Evolutionary conservation across 2,888 invertebrate species (phyloP), one percentile per base, ranked within the genome.

Genomic region (Ornithoptera alexandrae): DNA sequence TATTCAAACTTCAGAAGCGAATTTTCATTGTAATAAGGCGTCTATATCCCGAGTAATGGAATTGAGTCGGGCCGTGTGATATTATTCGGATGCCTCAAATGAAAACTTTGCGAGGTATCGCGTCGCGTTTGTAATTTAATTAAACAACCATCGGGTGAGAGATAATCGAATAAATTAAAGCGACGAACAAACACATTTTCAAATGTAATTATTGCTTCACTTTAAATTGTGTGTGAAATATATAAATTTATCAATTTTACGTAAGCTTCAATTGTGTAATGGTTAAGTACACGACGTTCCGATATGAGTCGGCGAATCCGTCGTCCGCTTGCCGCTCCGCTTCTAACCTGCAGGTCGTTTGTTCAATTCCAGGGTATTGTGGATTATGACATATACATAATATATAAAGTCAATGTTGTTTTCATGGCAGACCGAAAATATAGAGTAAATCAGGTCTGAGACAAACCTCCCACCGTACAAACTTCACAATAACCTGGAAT

Each of bases 1-100:
- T 58, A 42, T 17, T 57, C 1, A 22, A 46, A 65, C 20, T 39
- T 36, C 36, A 22, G 17, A 22, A 57, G 65, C n/a, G 12, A 42
- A 62, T 62, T 62, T 62, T 53, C 20, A 46, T 62, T 62, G 6
- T 62, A 62, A 59, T 59, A 30, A 59, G 59, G 59, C 30, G 12
- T 59, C 18, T 24, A 59, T 30, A 59, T 59, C 30, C 59, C 59
- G 30, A 59, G 62, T 62, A 46, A 42, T 42, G 62, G 42, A 62
- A 62, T 46, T 20, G 62, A 62, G 62, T 20, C 10, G 62, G 42
- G 42, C 62, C 42, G 39, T 39, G 39, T 46, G 12, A 62, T 46
- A 62, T 42, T 62, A 62, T 62, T 59, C 24, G 59, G 30, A 24
- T 62, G 62, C n/a, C 15, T 42, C 15, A 46, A 42, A 4, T 62